These are phyloP conservation scores for Tachysurus vachellii DNA, from an alignment of 2,113 vertebrate genomes.

Conservation along the genomic window DNA sequence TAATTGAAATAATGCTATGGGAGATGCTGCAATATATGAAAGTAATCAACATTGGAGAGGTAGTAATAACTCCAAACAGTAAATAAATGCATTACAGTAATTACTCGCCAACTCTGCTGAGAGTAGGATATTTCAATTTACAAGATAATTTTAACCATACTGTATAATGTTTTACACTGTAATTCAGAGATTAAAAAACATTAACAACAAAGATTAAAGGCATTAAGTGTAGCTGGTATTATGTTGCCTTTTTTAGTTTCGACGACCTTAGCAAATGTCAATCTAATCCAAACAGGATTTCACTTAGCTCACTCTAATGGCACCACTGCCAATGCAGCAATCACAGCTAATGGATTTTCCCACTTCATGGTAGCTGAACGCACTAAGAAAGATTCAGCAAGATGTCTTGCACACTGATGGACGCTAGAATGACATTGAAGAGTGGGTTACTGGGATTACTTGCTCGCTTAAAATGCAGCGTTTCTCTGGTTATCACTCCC, in stretches of 20 bases:
- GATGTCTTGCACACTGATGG: conserved; percentile 31
- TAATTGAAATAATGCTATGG: background rate
- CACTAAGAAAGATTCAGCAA: conserved; percentile 62
- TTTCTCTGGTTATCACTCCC: background rate
- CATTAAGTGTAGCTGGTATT: conserved; percentile 56
- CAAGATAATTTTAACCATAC: background rate
- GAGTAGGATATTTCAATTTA: background rate
- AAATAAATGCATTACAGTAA: background rate
- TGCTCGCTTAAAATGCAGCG: background rate
- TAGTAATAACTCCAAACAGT: background rate
- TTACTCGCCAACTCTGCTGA: background rate
- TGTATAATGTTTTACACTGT: conserved; percentile 10
- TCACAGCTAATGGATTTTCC: conserved; percentile 70
- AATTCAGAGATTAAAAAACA: conserved; percentile 8
- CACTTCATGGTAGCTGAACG: conserved; percentile 66
- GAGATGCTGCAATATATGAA: background rate
- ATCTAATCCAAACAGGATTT: conserved; percentile 62
- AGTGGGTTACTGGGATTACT: conserved; percentile 4
- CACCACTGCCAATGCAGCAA: conserved; percentile 67
- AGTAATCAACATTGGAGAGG: background rate
- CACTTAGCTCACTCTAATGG: conserved; percentile 65
- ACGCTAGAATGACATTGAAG: conserved; percentile 25
- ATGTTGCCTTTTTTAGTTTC: conserved; percentile 54
- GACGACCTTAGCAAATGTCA: conserved; percentile 64
- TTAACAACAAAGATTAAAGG: conserved; percentile 35